Evolutionary conservation across 2,797 vertebrate genomes (phyloP).

Genomic region (Megaceryle alcyon): DNA sequence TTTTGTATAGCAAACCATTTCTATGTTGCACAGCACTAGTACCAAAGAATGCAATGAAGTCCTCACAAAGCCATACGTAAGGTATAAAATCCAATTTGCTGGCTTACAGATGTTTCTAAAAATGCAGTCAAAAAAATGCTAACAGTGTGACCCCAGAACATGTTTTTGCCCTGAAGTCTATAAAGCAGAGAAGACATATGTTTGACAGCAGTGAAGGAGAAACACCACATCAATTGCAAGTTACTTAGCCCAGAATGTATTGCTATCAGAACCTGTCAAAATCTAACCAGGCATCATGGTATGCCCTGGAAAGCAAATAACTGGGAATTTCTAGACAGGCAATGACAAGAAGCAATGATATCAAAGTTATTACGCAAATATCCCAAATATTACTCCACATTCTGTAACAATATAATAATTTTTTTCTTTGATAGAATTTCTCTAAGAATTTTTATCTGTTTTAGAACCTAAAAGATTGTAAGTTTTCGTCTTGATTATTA

Average conservation of each 20-base stretch:
- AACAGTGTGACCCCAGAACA: neutral
- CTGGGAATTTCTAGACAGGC: neutral
- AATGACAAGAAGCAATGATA: neutral
- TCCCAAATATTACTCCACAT: neutral
- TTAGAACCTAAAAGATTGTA: neutral
- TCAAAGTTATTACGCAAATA: neutral
- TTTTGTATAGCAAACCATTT: neutral
- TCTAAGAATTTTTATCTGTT: neutral
- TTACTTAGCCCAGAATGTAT: neutral
- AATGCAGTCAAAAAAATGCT: neutral
- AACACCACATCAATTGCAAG: neutral
- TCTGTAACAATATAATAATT: neutral
- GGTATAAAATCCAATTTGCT: neutral
- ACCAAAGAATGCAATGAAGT: neutral
- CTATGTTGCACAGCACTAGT: neutral
- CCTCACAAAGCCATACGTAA: neutral
- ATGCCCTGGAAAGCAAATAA: neutral
- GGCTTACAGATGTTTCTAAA: neutral
- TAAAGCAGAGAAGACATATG: neutral
- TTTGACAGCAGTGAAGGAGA: slow-evolving; percentile 8
- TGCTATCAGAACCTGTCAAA: neutral
- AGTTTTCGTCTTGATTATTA: neutral
- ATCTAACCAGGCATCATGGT: neutral
- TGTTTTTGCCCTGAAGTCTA: neutral
- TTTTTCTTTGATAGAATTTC: neutral